Evolutionary conservation across 2,113 vertebrate genomes (phyloP).

Genomic region (Sander vitreus): DNA sequence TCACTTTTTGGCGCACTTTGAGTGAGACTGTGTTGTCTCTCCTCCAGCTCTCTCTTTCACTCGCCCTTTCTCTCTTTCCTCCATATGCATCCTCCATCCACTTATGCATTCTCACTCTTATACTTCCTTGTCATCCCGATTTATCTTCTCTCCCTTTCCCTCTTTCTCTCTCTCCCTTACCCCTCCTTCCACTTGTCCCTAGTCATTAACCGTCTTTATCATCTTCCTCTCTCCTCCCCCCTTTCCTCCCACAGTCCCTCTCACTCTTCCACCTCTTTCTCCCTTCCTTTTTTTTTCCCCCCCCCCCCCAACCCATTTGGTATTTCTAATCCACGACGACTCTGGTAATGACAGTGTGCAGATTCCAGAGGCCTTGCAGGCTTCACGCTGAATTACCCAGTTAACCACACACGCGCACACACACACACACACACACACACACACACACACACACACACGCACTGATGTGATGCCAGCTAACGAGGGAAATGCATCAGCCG

Average conservation of each 20-base stretch:
- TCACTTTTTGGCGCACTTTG: no score
- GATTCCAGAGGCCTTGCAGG: constrained; percentile 56
- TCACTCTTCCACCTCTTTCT: neutral
- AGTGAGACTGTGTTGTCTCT: no score
- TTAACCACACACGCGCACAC: constrained; percentile 37
- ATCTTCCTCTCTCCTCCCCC: neutral
- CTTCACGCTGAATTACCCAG: constrained; percentile 69
- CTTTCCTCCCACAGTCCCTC: neutral
- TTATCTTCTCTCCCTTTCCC: neutral
- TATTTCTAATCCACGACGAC: constrained; percentile 46
- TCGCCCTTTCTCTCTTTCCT: neutral
- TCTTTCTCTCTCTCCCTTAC: neutral
- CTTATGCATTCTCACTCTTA: neutral
- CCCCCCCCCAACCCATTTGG: neutral
- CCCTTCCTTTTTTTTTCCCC: neutral
- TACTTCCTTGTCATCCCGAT: neutral
- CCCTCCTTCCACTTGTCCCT: neutral
- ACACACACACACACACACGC: constrained; percentile 12
- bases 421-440: constrained; percentile 5
- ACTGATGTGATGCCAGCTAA: constrained; percentile 60
- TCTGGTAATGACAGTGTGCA: constrained; percentile 52
- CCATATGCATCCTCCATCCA: neutral
- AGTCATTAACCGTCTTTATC: constrained; percentile 3
- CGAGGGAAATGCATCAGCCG: constrained; percentile 63
- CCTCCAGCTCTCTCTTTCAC: neutral